These are phyloP conservation scores for Colistium nudipinnis DNA, from an alignment of 2,113 vertebrate species.

Conservation along the genomic window DNA sequence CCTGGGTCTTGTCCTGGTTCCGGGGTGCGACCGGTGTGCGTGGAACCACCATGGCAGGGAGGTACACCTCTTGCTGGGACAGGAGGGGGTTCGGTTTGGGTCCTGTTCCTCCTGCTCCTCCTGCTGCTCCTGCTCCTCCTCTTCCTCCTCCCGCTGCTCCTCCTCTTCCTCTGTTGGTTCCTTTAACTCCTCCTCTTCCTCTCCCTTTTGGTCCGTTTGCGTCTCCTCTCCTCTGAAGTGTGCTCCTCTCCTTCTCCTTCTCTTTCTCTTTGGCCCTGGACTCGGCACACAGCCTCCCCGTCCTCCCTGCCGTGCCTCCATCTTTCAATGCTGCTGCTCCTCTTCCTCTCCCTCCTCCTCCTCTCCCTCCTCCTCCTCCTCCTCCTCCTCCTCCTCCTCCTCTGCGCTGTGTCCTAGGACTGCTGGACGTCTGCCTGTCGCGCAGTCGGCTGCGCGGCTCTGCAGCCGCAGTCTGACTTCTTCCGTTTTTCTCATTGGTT, in stretches of 20 bases:
- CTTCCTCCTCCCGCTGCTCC: slow-evolving; percentile 44
- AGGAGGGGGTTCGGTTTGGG: slow-evolving; percentile 35
- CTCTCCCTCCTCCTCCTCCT: slow-evolving; percentile 52
- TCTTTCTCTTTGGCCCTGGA: slow-evolving; percentile 60
- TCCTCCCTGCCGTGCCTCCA: slow-evolving; percentile 39
- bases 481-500: slow-evolving; percentile 55
- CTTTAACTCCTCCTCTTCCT: slow-evolving; percentile 55
- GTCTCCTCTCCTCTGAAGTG: slow-evolving; percentile 51
- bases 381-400: slow-evolving; percentile 17
- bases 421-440: slow-evolving; percentile 44
- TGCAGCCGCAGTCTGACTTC: slow-evolving; percentile 64
- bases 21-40: slow-evolving; percentile 72
- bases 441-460: slow-evolving; percentile 49
- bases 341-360: slow-evolving; percentile 84
- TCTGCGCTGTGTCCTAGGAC: slow-evolving; percentile 44
- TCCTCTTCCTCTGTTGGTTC: slow-evolving; percentile 26
- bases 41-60: slow-evolving; percentile 76
- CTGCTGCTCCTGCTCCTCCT: slow-evolving; percentile 33
- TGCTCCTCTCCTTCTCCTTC: slow-evolving; percentile 59
- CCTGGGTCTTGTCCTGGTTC: slow-evolving; percentile 62
- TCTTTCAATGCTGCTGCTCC: slow-evolving; percentile 72
- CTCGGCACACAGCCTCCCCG: slow-evolving; percentile 68
- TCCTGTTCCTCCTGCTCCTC: slow-evolving; percentile 4
- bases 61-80: slow-evolving; percentile 58
- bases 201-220: slow-evolving; percentile 50